Evolutionary conservation across 2,113 vertebrate genomes (phyloP).

Genomic region (Neodontobutis hainanensis): DNA sequence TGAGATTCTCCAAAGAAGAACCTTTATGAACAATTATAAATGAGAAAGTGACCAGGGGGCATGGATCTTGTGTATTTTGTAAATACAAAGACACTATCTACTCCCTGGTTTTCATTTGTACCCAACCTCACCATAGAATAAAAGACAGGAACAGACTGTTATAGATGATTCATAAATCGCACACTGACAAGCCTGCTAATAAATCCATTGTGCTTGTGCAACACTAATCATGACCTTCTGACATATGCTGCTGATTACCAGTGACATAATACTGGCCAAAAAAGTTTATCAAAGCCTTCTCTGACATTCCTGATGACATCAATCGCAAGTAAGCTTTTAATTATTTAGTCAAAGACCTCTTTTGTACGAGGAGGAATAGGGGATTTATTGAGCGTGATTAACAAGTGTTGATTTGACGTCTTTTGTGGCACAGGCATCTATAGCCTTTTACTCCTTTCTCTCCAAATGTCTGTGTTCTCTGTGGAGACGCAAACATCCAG

Average conservation of each 20-base stretch:
- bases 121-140: neutral
- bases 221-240: constrained; percentile 28
- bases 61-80: neutral
- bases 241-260: constrained; percentile 32
- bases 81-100: neutral
- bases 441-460: constrained; percentile 1
- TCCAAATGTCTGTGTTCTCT: neutral
- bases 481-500: constrained; percentile 53
- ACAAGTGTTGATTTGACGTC: constrained; percentile 53
- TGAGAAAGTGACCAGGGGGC: too few species aligned
- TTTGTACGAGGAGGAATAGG: constrained; percentile 44
- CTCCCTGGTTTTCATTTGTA: neutral
- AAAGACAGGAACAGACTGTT: neutral
- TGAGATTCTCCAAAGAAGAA: too few species aligned
- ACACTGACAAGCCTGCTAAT: constrained; percentile 30
- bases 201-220: constrained; percentile 25
- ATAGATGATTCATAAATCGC: constrained; percentile 9
- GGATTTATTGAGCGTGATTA: constrained; percentile 54
- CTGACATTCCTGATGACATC: constrained; percentile 54
- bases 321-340: constrained; percentile 50
- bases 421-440: constrained; percentile 57
- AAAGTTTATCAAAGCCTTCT: constrained; percentile 47
- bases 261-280: constrained; percentile 45
- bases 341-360: constrained; percentile 54
- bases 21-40: too few species aligned